Evolutionary conservation across 2,113 vertebrate genomes (phyloP), one percentile per base, ranked within the genome.

Genomic region (Balaenoptera acutorostrata): DNA sequence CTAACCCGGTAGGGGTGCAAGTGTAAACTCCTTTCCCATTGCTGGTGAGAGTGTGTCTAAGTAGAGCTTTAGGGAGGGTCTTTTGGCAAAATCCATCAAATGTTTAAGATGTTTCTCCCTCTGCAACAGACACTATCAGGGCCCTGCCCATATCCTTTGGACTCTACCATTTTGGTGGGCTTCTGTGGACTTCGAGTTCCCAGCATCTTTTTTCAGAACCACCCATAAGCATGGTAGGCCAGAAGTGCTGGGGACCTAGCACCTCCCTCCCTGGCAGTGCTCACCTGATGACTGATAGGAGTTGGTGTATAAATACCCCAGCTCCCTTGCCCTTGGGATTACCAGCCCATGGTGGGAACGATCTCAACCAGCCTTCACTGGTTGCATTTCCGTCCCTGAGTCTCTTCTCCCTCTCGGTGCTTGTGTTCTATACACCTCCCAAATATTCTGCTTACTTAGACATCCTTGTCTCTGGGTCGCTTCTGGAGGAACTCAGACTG

Each of bases 341-440:
- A 21, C 63, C 7, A 52, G 18, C 41, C 80, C 25, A 2, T 3
- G 33, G 8, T 4, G 31, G 69, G 13, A 10, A 2, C 12, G 0
- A 1, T 44, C 57, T 55, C 57, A 8, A 3, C 23, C 18, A 15
- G 66, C 44, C 86, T 77, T 4, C 5, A 0, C 18, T 21, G 33
- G 33, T 14, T 6, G 63, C 64, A 41, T 72, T 49, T 55, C 68
- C 1, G 1, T 14, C 55, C n/a, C 68, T 5, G 12, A 12, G 36
- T 39, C 12, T 1, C 69, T 23, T 29, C 36, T 36, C 31, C 31
- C 0, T 8, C 33, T 57, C 3, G 15, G 7, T 2, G 36, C 20
- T 5, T 33, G 14, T 13, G n/a, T 39, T 27, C 39, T 14, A 18
- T 15, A 5, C 7, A 41, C 64, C 17, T 36, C 41, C 23, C 71